These are phyloP conservation scores for Stramonita haemastoma DNA, from an alignment of 2,888 invertebrate species.

Conservation along the genomic window DNA sequence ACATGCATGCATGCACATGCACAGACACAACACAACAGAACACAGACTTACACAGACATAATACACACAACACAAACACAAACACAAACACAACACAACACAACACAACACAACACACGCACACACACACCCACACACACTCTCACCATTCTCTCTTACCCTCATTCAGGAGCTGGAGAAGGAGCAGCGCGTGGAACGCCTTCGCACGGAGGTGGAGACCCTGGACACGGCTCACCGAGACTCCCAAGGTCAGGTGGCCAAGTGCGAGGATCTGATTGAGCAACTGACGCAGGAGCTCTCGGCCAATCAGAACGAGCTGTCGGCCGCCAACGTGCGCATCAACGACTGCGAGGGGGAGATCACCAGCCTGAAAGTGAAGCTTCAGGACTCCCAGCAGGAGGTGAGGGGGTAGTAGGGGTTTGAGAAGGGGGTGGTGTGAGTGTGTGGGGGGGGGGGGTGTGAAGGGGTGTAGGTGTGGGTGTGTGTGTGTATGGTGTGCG, in stretches of 20 bases:
- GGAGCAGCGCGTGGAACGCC: constrained; percentile 65
- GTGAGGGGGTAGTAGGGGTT: constrained; percentile 53
- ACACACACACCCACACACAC: too few relatives aligned
- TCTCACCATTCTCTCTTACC: too few relatives aligned
- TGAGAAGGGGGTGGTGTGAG: too few relatives aligned
- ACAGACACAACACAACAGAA: too few relatives aligned
- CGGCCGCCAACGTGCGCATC: constrained; percentile 63
- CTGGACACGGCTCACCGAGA: constrained; percentile 68
- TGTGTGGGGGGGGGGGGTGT: too few relatives aligned
- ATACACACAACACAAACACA: too few relatives aligned
- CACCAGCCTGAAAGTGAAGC: constrained; percentile 64
- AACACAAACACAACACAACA: too few relatives aligned
- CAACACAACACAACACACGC: too few relatives aligned
- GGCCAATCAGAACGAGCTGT: constrained; percentile 70
- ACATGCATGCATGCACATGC: too few relatives aligned
- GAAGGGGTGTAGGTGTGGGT: too few relatives aligned
- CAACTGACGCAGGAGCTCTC: constrained; percentile 72
- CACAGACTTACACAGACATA: too few relatives aligned
- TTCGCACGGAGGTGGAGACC: constrained; percentile 68
- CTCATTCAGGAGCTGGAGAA: constrained; percentile 66
- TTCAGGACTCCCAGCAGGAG: constrained; percentile 67
- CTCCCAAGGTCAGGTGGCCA: constrained; percentile 66
- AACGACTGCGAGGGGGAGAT: constrained; percentile 68
- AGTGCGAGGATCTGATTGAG: constrained; percentile 74
- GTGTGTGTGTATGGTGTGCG: too few relatives aligned